Base-by-base conservation (phyloP, 92 coral and sea anemone genomes). In the Chrysogorgia sp. region DNA sequence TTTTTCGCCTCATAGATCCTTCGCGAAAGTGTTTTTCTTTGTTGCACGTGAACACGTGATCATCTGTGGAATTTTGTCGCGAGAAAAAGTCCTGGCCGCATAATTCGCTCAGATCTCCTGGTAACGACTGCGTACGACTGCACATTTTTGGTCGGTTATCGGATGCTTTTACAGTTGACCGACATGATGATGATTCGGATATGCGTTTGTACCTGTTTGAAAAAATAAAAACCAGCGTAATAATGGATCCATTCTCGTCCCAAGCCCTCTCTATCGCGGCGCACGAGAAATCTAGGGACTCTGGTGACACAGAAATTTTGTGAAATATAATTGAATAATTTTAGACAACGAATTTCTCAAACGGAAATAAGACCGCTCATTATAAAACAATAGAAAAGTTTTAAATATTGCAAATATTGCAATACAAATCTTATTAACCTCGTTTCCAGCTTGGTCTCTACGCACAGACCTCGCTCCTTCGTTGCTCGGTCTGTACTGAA, bases 61-160 rank as follows among this genome's bases (percentile, higher is more conserved):
- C 60, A 19, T 69, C 48, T 22, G 59, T 55, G 15, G 59, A 69
- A 45, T 69, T 21, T 14, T 45, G 40, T 4, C 28, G 8, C 1
- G 30, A 37, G 28, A 35, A 65, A 45, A 45, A 24, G 40, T 69
- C 76, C 40, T 24, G 60, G 10, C 76, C 76, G 25, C 76, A 69
- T n/a, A n/a, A n/a, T 69, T 69, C 76, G 50, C 76, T 69, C 29
- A 69, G 24, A n/a, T 69, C 60, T 26, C 25, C 0, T 24, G 76
- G 76, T 47, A 69, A 31, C 17, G 76, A 69, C 14, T 69, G 50
- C 31, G 76, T 26, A 17, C 76, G 76, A 69, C 14, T 69, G 57
- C 50, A 69, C 21, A 47, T 34, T 35, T 28, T 45, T 33, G 15
- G 33, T 24, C 59, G 76, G 50, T 41, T 37, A 23, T 69, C 48